These are phyloP conservation scores for Ditula angustiorana DNA, from an alignment of 2,888 invertebrate species.

Conservation along the genomic window DNA sequence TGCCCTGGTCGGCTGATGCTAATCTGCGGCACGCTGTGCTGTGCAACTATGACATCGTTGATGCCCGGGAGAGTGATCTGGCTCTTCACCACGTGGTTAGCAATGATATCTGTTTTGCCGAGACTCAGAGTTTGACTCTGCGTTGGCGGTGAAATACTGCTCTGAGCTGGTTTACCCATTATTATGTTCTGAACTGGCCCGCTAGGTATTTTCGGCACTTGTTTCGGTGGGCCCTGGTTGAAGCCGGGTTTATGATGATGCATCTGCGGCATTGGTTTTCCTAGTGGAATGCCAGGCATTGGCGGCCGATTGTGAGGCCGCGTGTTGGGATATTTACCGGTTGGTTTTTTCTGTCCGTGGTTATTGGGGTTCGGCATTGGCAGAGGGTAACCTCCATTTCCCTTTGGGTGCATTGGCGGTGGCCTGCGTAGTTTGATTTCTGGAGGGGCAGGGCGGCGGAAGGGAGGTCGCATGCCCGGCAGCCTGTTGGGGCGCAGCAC, in stretches of 20 bases:
- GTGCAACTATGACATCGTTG: slow-evolving; percentile 61
- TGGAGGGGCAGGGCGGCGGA: slow-evolving; percentile 74
- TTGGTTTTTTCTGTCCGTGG: slow-evolving; percentile 61
- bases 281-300: slow-evolving; percentile 59
- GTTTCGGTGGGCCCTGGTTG: slow-evolving; percentile 52
- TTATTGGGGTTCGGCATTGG: slow-evolving; percentile 67
- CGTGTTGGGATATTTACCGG: slow-evolving; percentile 55
- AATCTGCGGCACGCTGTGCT: slow-evolving; percentile 65
- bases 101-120: slow-evolving; percentile 74
- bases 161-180: slow-evolving; percentile 63
- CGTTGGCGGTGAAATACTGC: slow-evolving; percentile 50
- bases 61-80: slow-evolving; percentile 75
- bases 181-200: slow-evolving; percentile 59
- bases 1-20: slow-evolving; percentile 71
- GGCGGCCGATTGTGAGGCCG: slow-evolving; percentile 61
- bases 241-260: slow-evolving; percentile 46
- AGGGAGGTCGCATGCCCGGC: slow-evolving; percentile 65
- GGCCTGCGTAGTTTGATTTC: slow-evolving; percentile 78
- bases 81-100: slow-evolving; percentile 77
- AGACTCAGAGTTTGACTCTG: slow-evolving; percentile 71
- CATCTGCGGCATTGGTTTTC: slow-evolving; percentile 66
- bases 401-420: slow-evolving; percentile 60
- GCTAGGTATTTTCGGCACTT: slow-evolving; percentile 49
- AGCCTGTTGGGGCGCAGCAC: slow-evolving; percentile 69
- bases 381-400: slow-evolving; percentile 65